phyloP scores from a whole-genome alignment of 1,140 invertebrate genomes.

The Tetramorium parvispinum region DNA sequence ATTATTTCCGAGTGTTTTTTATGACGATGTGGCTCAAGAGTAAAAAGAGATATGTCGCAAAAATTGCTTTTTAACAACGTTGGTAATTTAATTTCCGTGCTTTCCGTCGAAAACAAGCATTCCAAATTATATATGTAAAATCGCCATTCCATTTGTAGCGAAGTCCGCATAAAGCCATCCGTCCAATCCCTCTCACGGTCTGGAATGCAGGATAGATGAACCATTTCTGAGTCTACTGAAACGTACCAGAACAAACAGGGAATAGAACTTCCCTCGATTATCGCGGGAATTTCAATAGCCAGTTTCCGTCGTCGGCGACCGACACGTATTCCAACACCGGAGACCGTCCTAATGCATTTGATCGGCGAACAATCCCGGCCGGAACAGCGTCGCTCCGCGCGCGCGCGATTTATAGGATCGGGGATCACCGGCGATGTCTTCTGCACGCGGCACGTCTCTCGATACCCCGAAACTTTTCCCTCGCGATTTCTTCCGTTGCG shows the following conservation, averaged over 20 bases:
- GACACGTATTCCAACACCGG: constrained; percentile 37
- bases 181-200: constrained; percentile 19
- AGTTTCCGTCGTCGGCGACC: constrained; percentile 41
- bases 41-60: background rate
- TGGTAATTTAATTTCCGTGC: background rate
- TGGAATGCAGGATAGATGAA: constrained; percentile 20
- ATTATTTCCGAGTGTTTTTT: background rate
- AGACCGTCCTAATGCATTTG: constrained; percentile 51
- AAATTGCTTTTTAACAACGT: background rate
- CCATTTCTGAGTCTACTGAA: constrained; percentile 47
- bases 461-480: constrained; percentile 25
- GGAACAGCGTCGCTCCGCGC: background rate
- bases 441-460: background rate
- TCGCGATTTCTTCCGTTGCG: constrained; percentile 11
- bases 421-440: constrained; percentile 6
- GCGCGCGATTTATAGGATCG: constrained; percentile 36
- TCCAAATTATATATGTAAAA: background rate
- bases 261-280: constrained; percentile 56
- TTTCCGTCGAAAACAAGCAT: background rate
- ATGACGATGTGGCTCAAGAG: background rate
- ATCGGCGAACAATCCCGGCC: constrained; percentile 53
- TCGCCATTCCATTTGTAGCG: background rate
- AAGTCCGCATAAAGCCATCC: constrained; percentile 23
- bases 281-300: constrained; percentile 57
- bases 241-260: constrained; percentile 44